Evolutionary conservation across 2,888 invertebrate species (phyloP), one percentile per base, ranked within the genome.

Genomic region (Bombylius discolor): DNA sequence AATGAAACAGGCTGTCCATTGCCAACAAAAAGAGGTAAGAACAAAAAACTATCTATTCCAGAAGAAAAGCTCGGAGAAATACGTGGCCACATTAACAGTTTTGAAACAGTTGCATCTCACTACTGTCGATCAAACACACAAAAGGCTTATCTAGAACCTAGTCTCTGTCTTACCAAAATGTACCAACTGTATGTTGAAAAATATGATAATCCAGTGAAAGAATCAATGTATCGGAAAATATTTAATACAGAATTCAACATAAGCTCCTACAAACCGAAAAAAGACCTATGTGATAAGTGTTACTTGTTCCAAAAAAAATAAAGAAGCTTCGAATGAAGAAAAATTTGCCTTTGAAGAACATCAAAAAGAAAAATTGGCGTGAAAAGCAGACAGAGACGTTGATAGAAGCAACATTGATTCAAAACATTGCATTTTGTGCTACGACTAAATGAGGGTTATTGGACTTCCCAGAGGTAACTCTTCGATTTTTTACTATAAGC

Each of bases 111-210:
- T 13, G 52, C 46, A n/a, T 46, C n/a, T 4, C 52, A 52, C 32
- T 52, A 46, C 14, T 52, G 46, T 33, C 46, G 33, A 13, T 23
- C 52, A 5, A 34, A 45, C 5, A 13, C 46, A 7, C 9, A 33
- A 14, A 52, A 46, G 31, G 13, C 31, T 12, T 52, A 52, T 47
- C 31, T 47, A 45, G 52, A 52, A 31, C 8, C 36, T 23, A 5
- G 12, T 12, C 44, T 52, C 33, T 47, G 36, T 47, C 12, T 52
- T 8, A 36, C 13, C 32, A 34, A 47, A 39, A 47, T 51, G 51
- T 55, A 54, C 51, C 36, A 51, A n/a, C 51, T 57, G 3, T 52
- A 58, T 49, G 6, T 49, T 14, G 13, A 49, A 14, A 23, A 49
- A 49, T 14, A 8, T 47, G 6, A 39, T 8, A n/a, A 49, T 36